phyloP scores from a whole-genome alignment of 2,888 invertebrate genomes.

The Caenorhabditis virilis region DNA sequence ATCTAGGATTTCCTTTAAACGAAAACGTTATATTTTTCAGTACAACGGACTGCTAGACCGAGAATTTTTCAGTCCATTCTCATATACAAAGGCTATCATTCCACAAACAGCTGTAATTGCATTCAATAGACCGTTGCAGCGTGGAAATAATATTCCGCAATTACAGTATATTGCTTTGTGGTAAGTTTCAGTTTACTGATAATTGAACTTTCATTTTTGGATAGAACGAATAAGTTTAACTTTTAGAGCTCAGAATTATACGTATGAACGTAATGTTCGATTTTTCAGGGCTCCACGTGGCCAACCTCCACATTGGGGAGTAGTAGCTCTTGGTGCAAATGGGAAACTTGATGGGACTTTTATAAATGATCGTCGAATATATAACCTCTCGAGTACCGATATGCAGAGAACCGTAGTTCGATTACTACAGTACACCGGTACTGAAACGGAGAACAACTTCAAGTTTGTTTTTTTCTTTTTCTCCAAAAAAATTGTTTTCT shows the following conservation, averaged over 20 bases:
- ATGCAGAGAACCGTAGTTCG: slow-evolving; percentile 22
- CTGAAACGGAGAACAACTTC: slow-evolving; percentile 38
- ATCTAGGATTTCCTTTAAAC: no score
- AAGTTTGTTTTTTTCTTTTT: slow-evolving; percentile 15
- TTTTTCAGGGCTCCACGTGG: slow-evolving; percentile 39
- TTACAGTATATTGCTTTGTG: slow-evolving; percentile 41
- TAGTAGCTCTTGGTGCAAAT: slow-evolving; percentile 16
- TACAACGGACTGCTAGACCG: slow-evolving; percentile 45
- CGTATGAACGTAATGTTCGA: no score
- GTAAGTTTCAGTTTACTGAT: slow-evolving; percentile 23
- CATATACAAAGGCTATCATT: slow-evolving; percentile 29
- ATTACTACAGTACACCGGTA: slow-evolving; percentile 43
- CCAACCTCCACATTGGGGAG: slow-evolving; percentile 42
- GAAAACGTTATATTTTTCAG: no score
- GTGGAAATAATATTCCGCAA: slow-evolving; percentile 29
- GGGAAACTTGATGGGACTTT: slow-evolving; percentile 40
- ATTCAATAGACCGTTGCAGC: slow-evolving; percentile 39
- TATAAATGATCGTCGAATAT: slow-evolving; percentile 26
- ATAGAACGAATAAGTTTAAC: no score
- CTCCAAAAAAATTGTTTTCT: background rate
- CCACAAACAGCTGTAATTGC: slow-evolving; percentile 37
- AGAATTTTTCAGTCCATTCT: slow-evolving; percentile 39
- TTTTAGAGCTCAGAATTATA: no score
- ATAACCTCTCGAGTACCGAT: slow-evolving; percentile 17
- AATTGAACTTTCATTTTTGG: no score